Percentiles rank a stretch among this genome's conserved stretches.
Evolutionary conservation across 2,888 invertebrate species (phyloP).

Genomic region (Smittia sp.): DNA sequence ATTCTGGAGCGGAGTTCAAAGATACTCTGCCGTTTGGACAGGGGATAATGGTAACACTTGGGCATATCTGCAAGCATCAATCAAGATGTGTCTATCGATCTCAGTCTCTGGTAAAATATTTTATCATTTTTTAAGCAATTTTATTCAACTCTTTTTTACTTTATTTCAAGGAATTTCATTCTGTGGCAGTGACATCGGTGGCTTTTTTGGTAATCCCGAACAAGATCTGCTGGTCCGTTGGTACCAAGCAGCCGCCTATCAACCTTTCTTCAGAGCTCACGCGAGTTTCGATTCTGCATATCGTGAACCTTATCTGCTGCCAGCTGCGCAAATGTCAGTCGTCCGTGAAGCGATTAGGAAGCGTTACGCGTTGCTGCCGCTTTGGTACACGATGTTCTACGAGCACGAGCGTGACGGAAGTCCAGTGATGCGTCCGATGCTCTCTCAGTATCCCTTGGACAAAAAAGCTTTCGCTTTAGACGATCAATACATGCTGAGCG

Average conservation of each 20-base stretch:
- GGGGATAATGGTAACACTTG: conserved; percentile 97
- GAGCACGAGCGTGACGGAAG: conserved; percentile 80
- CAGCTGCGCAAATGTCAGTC: conserved; percentile 65
- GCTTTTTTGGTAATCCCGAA: conserved; percentile 97
- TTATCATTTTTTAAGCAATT: too few relatives aligned
- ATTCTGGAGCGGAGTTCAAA: conserved; percentile 64
- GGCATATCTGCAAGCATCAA: conserved; percentile 80
- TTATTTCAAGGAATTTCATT: conserved; percentile 79
- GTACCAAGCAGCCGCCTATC: conserved; percentile 93
- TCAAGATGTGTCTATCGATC: conserved; percentile 91
- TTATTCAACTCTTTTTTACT: too few relatives aligned
- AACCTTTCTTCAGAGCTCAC: conserved; percentile 94
- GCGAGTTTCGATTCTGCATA: conserved; percentile 96
- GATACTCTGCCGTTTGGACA: conserved; percentile 90
- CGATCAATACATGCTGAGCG: conserved; percentile 74
- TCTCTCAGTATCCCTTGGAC: conserved; percentile 86
- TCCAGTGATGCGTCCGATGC: conserved; percentile 87
- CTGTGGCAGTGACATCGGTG: conserved; percentile 94
- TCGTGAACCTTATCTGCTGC: conserved; percentile 93
- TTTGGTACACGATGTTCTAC: too few relatives aligned
- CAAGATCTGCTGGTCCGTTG: conserved; percentile 86
- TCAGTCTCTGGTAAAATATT: conserved; percentile 74
- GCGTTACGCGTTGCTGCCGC: conserved; percentile 85
- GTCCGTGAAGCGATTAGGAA: conserved; percentile 71
- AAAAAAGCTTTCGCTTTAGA: conserved; percentile 77